These are phyloP conservation scores for Lasioglossum villosulum DNA, from an alignment of 2,888 invertebrate genomes.

Conservation along the genomic window DNA sequence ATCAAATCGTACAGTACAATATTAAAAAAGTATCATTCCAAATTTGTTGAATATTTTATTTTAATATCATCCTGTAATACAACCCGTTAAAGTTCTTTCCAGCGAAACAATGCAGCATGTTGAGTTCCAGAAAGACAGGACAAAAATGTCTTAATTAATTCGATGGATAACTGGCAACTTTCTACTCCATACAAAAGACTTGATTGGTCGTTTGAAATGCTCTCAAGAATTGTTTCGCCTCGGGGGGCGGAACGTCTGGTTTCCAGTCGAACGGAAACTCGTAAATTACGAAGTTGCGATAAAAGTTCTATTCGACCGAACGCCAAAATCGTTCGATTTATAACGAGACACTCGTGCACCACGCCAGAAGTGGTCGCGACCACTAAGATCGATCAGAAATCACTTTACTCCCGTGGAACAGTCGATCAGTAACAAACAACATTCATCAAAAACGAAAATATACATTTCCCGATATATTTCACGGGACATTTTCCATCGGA, in stretches of 20 bases:
- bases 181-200: not conserved
- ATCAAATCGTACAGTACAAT: too few relatives aligned
- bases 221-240: not conserved
- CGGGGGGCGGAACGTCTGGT: not conserved
- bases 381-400: not conserved
- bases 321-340: constrained; percentile 10
- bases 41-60: too few relatives aligned
- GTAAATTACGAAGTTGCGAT: constrained; percentile 21
- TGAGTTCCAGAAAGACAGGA: not conserved
- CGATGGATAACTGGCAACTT: not conserved
- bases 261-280: constrained; percentile 3
- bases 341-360: constrained; percentile 7
- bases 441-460: not conserved
- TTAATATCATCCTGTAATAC: not conserved
- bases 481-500: not conserved
- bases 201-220: not conserved
- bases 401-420: not conserved
- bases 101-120: not conserved
- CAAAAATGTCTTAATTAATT: not conserved
- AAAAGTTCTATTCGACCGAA: constrained; percentile 4
- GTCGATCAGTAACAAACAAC: not conserved
- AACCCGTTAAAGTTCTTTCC: not conserved
- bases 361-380: not conserved
- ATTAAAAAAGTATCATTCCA: too few relatives aligned
- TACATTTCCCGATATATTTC: not conserved